These are phyloP conservation scores for Popillia japonica DNA, from an alignment of 1,140 invertebrate genomes.

Conservation along the genomic window DNA sequence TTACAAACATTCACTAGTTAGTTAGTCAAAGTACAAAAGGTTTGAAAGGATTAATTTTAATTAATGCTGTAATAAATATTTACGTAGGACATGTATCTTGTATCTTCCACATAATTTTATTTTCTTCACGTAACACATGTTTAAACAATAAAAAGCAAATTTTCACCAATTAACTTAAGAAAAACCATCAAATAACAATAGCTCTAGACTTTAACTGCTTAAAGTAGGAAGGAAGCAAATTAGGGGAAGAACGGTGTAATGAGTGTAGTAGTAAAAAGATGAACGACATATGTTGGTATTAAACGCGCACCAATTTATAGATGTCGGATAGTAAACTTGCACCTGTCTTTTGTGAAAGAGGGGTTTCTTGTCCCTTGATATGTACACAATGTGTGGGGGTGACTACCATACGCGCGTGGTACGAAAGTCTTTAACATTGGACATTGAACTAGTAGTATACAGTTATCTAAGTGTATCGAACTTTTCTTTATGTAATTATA, in stretches of 20 bases:
- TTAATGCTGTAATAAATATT: no score
- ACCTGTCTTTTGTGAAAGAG: conserved; percentile 24
- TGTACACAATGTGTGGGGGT: conserved; percentile 20
- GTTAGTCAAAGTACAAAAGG: no score
- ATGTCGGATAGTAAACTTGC: conserved; percentile 1
- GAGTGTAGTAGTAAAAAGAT: conserved; percentile 15
- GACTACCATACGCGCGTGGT: conserved; percentile 25
- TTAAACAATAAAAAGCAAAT: background rate
- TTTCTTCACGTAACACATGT: no score
- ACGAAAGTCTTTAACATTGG: background rate
- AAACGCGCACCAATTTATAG: background rate
- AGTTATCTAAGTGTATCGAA: conserved; percentile 35
- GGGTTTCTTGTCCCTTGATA: conserved; percentile 25
- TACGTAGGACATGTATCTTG: no score
- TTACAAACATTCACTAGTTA: no score
- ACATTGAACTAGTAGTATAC: conserved; percentile 30
- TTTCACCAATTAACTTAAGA: background rate
- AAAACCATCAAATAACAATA: background rate
- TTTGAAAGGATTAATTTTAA: no score
- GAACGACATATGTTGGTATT: conserved; percentile 17
- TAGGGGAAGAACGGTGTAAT: conserved; percentile 8
- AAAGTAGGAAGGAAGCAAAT: conserved; percentile 5
- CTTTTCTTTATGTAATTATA: conserved; percentile 33
- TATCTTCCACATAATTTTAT: no score
- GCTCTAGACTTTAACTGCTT: background rate